Percentiles rank a stretch among this genome's conserved stretches.
These are phyloP conservation scores for Formica exsecta DNA, from an alignment of 1,140 invertebrate genomes.

Conservation along the genomic window DNA sequence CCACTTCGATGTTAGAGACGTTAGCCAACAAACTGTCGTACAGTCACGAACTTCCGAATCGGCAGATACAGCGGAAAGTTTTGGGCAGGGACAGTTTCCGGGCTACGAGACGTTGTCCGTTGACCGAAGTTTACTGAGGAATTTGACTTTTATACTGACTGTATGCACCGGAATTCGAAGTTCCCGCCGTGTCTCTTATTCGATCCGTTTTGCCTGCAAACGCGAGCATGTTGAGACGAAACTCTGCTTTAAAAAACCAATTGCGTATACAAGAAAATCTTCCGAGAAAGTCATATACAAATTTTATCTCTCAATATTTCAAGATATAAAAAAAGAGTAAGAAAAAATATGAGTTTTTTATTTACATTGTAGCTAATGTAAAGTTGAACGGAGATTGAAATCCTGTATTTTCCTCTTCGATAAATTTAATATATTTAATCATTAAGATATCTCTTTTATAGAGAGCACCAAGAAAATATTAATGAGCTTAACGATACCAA, in stretches of 20 bases:
- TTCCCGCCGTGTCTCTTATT: constrained; percentile 53
- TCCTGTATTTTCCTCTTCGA: neutral
- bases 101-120: constrained; percentile 21
- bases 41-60: constrained; percentile 43
- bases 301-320: neutral
- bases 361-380: neutral
- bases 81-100: constrained; percentile 41
- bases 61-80: constrained; percentile 37
- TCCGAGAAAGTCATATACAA: neutral
- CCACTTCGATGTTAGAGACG: constrained; percentile 25
- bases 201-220: constrained; percentile 46
- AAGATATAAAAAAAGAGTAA: no score
- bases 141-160: constrained; percentile 55
- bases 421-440: neutral
- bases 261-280: neutral
- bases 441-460: neutral
- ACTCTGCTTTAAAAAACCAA: constrained; percentile 18
- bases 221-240: constrained; percentile 11
- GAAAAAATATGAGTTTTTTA: neutral
- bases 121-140: constrained; percentile 48
- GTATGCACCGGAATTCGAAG: constrained; percentile 41
- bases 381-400: neutral
- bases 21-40: constrained; percentile 38
- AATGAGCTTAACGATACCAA: constrained; percentile 14
- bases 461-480: neutral